Evolutionary conservation across 2,797 vertebrate species (phyloP).

Genomic region (Microctenopoma stevenorrisi): DNA sequence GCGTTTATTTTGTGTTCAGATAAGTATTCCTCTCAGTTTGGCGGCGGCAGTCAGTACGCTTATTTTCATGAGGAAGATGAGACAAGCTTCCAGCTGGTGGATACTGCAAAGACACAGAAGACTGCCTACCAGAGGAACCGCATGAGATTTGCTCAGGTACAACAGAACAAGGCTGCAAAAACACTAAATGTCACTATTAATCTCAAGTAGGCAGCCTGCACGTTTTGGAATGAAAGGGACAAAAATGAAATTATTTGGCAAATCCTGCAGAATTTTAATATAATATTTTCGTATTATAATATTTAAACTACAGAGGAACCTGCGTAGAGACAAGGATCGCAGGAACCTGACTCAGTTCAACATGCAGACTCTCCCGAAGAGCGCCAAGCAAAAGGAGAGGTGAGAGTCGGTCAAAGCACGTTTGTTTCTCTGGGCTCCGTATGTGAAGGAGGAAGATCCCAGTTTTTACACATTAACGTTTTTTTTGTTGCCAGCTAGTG

Average conservation of each 20-base stretch:
- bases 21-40: conserved; percentile 98
- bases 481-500: not conserved
- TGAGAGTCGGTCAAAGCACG: conserved; percentile 57
- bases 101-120: conserved; percentile 96
- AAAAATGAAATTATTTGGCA: not conserved
- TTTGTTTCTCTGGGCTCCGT: not conserved
- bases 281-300: too few species aligned
- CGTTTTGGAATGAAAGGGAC: not conserved
- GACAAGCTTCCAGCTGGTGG: conserved; percentile 97
- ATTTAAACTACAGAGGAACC: conserved; percentile 86
- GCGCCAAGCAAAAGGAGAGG: conserved; percentile 99
- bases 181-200: accelerated
- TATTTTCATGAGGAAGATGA: conserved; percentile 99
- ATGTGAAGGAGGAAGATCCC: not conserved
- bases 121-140: conserved; percentile 98
- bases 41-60: conserved; percentile 96
- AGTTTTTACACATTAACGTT: too few species aligned
- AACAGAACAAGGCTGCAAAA: not conserved
- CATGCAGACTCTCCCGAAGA: conserved; percentile 97
- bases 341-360: conserved; percentile 96
- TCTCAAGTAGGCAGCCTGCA: not conserved
- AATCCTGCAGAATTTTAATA: too few species aligned
- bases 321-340: conserved; percentile 96
- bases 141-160: conserved; percentile 97
- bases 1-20: conserved; percentile 77